Conservation (phyloP, 2,888 invertebrate species). For the Gerosis bhagava region DNA sequence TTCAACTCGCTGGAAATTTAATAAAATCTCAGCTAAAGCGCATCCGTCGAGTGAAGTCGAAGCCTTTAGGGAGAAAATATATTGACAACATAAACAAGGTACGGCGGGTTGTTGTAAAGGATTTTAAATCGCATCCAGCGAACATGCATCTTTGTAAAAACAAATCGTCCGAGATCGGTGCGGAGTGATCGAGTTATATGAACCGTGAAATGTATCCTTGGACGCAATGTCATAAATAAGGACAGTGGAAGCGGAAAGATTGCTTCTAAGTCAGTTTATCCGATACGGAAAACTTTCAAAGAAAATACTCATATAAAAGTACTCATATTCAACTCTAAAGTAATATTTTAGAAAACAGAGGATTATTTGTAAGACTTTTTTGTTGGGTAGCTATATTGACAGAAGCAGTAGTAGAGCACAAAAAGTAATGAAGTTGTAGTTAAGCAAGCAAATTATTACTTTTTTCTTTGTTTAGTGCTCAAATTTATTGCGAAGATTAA, state of each 20-base stretch:
- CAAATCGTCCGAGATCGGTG: conserved; percentile 31
- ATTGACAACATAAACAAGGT: conserved; percentile 47
- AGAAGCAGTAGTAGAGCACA: too few relatives aligned
- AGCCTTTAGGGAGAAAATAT: conserved; percentile 39
- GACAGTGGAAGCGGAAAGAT: conserved; percentile 12
- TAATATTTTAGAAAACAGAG: too few relatives aligned
- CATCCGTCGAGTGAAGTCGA: conserved; percentile 23
- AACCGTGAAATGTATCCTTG: conserved; percentile 18
- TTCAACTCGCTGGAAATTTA: conserved; percentile 9
- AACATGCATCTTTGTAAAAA: conserved; percentile 50
- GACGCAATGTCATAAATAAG: conserved; percentile 20
- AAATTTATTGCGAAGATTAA: too few relatives aligned
- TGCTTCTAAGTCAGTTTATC: conserved; percentile 13
- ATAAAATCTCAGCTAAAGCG: conserved; percentile 26
- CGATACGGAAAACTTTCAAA: too few relatives aligned
- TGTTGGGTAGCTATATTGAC: too few relatives aligned
- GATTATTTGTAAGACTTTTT: too few relatives aligned
- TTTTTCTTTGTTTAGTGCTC: too few relatives aligned
- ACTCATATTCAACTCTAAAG: conserved; percentile 7
- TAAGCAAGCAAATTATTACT: too few relatives aligned
- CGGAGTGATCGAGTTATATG: conserved; percentile 20
- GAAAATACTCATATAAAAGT: too few relatives aligned
- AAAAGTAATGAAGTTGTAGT: too few relatives aligned
- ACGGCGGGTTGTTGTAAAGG: conserved; percentile 40
- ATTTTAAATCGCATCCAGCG: conserved; percentile 41